Evolutionary conservation across 2,113 vertebrate species (phyloP), one percentile per base, ranked within the genome.

Genomic region (Apistogramma diplotaenia): DNA sequence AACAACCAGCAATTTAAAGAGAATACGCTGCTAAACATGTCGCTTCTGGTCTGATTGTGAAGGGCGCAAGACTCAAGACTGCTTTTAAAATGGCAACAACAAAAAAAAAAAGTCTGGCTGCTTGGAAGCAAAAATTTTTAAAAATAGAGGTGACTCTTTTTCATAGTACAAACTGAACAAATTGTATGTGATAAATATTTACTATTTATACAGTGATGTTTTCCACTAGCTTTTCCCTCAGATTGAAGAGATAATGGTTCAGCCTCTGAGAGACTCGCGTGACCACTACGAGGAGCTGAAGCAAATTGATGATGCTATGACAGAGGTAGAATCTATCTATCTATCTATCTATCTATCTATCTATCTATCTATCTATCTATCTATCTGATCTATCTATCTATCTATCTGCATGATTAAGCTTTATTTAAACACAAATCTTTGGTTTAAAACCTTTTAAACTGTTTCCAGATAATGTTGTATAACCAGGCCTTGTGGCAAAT

Each of bases 211-310:
- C 29, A 37, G 11, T 76, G 13, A 21, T 87, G 19, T 56, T 75
- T 53, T 82, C 55, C 67, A 23, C 37, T 85, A 96, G 96, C 95
- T 96, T 19, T 96, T 96, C 74, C 96, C 96, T 70, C 96, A 96
- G 86, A 95, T 96, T 54, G 96, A 96, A 81, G 96, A 96, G 84
- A 94, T 96, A 76, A 96, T 96, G 96, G 95, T 96, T 57, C 95
- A 95, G 58, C 96, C 96, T 58, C 79, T 96, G 77, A 94, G 95
- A 86, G 95, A 96, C 87, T 96, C 96, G 21, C 92, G 96, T n/a
- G 96, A 96, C 82, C 96, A 96, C 79, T 96, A 96, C 8, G 96
- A 96, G 60, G 96, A 96, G 83, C 94, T 96, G 76, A 96, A 96
- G 85, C 95, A 96, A 85, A 95, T 96, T 16, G 96, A 96, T 74